phyloP scores from a whole-genome alignment of 2,888 invertebrate genomes.

The Dorcus hopei region DNA sequence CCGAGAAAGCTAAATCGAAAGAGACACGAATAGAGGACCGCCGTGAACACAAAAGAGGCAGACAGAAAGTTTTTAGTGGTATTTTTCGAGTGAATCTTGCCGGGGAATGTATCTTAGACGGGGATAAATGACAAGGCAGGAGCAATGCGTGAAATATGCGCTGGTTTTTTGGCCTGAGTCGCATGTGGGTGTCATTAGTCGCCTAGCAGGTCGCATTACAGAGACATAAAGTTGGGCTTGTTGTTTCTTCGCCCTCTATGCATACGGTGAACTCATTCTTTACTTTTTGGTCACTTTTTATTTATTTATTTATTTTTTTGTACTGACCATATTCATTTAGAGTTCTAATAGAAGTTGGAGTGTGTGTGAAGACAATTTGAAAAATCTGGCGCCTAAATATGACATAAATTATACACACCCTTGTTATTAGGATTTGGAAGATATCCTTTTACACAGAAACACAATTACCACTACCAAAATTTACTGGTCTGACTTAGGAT shows the following conservation, averaged over 20 bases:
- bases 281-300: background rate
- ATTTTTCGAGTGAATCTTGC: conserved; percentile 6
- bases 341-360: background rate
- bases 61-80: background rate
- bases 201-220: conserved; percentile 37
- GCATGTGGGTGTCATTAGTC: conserved; percentile 42
- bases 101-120: conserved; percentile 32
- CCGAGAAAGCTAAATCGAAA: background rate
- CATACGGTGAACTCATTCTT: background rate
- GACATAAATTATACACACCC: conserved; percentile 18
- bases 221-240: conserved; percentile 30
- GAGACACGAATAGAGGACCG: background rate
- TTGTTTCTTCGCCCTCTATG: conserved; percentile 22
- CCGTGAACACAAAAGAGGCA: conserved; percentile 1
- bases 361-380: background rate
- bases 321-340: background rate
- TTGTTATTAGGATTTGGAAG: conserved; percentile 14
- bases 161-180: conserved; percentile 30
- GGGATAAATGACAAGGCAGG: conserved; percentile 38
- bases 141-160: conserved; percentile 41
- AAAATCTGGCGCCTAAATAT: conserved; percentile 13
- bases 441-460: conserved; percentile 14
- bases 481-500: background rate
- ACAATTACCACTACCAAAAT: background rate
- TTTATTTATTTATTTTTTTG: background rate